Percentiles rank a stretch among this genome's conserved stretches.
phyloP scores from a whole-genome alignment of 2,888 invertebrate genomes.

The Alloscopus bannaensis region DNA sequence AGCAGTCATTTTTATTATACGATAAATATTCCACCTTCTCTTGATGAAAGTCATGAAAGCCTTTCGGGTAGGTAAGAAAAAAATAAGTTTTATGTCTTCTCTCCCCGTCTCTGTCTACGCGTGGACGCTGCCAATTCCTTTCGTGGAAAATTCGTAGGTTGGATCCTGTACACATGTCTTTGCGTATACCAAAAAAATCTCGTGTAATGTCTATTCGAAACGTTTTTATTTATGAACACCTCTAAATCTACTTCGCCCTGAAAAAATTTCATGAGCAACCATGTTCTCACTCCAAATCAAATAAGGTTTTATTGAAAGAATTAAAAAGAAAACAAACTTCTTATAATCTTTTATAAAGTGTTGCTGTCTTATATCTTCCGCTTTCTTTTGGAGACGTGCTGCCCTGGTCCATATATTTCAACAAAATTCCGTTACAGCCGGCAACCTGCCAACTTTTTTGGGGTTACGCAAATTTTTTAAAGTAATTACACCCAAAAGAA shows the following conservation, averaged over 20 bases:
- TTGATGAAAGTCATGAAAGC: constrained; percentile 64
- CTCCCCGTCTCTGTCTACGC: too few species aligned
- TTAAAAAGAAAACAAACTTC: too few species aligned
- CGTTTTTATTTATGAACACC: constrained; percentile 12
- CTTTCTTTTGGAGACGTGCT: too few species aligned
- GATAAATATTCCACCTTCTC: constrained; percentile 59
- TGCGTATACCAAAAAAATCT: constrained; percentile 10
- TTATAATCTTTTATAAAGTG: too few species aligned
- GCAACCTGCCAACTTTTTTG: too few species aligned
- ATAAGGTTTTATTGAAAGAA: constrained; percentile 52
- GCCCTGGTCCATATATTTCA: too few species aligned
- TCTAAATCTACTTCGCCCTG: background rate
- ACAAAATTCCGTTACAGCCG: too few species aligned
- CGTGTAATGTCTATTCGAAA: constrained; percentile 21
- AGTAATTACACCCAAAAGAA: too few species aligned
- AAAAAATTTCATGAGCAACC: constrained; percentile 13
- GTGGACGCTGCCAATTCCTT: constrained; percentile 56
- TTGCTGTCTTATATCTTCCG: too few species aligned
- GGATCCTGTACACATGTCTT: background rate
- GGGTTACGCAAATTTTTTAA: too few species aligned
- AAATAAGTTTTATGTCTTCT: too few species aligned
- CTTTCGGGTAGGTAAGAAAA: constrained; percentile 43
- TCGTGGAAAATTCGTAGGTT: constrained; percentile 39
- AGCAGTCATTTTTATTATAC: constrained; percentile 55
- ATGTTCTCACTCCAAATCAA: constrained; percentile 35